Evolutionary conservation across 2,113 vertebrate genomes (phyloP).

Genomic region (Trematocara marginatum): DNA sequence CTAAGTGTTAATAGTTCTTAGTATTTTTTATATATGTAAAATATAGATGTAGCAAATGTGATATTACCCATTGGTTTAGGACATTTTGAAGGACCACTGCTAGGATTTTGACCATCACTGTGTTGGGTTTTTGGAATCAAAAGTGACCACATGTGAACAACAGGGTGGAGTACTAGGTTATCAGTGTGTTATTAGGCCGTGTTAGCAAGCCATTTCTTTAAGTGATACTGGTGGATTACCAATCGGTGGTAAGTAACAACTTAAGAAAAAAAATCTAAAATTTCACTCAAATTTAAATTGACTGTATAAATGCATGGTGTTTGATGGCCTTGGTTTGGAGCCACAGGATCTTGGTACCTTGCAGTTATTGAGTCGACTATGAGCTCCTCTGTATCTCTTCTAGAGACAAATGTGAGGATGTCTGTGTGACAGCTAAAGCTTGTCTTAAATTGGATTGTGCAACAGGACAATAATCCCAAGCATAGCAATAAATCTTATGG

Average conservation of each 20-base stretch:
- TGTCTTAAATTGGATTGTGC: background rate
- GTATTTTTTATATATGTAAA: background rate
- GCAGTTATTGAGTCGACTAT: background rate
- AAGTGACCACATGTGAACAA: background rate
- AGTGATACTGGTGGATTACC: background rate
- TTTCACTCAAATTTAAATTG: background rate
- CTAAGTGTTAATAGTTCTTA: background rate
- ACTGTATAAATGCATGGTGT: background rate
- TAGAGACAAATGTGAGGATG: background rate
- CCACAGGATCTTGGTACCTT: background rate
- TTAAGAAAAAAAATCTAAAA: background rate
- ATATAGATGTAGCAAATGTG: background rate
- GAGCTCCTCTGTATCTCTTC: background rate
- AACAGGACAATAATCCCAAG: background rate
- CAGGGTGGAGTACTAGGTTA: background rate
- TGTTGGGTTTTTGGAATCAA: background rate
- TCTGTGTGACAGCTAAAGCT: background rate
- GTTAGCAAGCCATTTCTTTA: background rate
- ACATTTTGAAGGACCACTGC: background rate
- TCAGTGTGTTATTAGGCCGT: background rate
- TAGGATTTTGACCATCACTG: background rate
- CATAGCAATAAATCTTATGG: background rate
- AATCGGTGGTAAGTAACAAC: background rate
- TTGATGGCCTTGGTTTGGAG: background rate
- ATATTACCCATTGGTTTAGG: background rate